These are phyloP conservation scores for Peromyscus nudipes DNA, from an alignment of 2,797 vertebrate genomes.

Conservation along the genomic window DNA sequence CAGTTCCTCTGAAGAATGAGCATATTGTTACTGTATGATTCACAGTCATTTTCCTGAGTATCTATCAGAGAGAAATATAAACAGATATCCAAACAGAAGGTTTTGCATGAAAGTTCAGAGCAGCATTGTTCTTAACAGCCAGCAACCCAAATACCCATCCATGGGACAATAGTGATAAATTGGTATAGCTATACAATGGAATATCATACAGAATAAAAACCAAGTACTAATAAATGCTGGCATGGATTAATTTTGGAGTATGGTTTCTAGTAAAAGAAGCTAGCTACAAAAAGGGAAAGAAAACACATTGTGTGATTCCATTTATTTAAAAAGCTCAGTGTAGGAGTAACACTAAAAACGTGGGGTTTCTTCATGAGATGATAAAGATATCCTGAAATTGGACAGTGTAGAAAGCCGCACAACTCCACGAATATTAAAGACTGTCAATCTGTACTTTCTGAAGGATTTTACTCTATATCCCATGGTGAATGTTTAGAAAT, in stretches of 20 bases:
- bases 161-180: not conserved
- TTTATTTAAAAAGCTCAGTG: not conserved
- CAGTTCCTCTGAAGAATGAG: not conserved
- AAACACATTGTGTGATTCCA: not conserved
- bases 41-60: not conserved
- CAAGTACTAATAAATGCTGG: not conserved
- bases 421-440: constrained; percentile 18
- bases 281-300: not conserved
- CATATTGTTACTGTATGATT: not conserved
- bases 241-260: not conserved
- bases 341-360: not conserved
- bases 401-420: not conserved
- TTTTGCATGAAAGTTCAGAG: not conserved
- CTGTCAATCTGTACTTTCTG: not conserved
- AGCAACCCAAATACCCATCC: not conserved
- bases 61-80: not conserved
- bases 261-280: not conserved
- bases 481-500: not conserved
- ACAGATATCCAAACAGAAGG: not conserved
- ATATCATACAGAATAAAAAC: not conserved
- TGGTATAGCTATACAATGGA: not conserved
- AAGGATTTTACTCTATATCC: not conserved
- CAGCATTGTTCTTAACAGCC: not conserved
- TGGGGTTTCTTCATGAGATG: not conserved
- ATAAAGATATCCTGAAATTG: not conserved